Conservation (phyloP, 2,113 vertebrate genomes). For the Bos javanicus region DNA sequence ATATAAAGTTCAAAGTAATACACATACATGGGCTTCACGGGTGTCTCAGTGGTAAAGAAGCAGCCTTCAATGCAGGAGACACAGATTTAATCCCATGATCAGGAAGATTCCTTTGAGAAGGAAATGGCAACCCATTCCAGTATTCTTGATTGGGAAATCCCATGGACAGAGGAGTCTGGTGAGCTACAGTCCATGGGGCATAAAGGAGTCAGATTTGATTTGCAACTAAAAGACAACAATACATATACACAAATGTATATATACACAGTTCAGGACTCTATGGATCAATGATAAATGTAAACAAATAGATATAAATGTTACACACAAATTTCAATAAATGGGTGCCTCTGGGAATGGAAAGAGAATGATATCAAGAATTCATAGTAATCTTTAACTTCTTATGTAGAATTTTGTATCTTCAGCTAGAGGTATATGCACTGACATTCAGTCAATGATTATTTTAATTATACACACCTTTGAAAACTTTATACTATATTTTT, state of each 20-base stretch:
- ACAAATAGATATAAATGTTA: background rate
- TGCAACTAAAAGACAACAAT: no score
- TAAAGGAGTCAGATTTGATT: no score
- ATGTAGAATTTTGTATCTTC: background rate
- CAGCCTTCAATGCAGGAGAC: no score
- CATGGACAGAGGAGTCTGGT: no score
- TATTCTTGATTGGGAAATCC: no score
- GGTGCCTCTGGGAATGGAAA: background rate
- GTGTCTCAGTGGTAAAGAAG: no score
- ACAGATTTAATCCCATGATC: no score
- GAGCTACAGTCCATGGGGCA: no score
- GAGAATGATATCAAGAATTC: background rate
- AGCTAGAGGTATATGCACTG: background rate
- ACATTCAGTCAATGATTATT: background rate
- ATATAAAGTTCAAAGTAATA: background rate
- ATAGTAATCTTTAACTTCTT: background rate
- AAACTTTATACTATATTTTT: background rate
- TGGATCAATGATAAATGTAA: background rate
- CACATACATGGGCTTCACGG: no score
- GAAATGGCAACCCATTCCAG: no score
- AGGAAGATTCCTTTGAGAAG: no score
- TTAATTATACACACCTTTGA: background rate
- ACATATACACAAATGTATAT: background rate
- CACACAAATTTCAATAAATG: background rate
- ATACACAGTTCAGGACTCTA: background rate